phyloP scores from a whole-genome alignment of 2,113 vertebrate species.

The Vombatus ursinus region DNA sequence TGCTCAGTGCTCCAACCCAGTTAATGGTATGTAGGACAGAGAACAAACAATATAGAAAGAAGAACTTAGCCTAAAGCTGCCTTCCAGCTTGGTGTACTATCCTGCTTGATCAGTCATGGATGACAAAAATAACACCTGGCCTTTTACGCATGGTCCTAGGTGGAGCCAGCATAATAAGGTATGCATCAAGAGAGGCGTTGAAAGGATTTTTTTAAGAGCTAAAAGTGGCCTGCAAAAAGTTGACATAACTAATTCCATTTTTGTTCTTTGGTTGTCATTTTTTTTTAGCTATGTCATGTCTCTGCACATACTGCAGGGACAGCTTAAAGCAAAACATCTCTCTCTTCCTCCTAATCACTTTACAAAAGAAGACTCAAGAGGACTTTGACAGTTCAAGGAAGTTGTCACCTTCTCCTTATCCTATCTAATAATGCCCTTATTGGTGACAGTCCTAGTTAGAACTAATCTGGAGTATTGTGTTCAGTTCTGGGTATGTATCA shows the following conservation, averaged over 20 bases:
- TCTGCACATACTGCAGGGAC: neutral
- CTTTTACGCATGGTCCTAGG: neutral
- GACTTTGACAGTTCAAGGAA: neutral
- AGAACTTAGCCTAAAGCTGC: neutral
- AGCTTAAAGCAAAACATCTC: neutral
- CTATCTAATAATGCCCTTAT: neutral
- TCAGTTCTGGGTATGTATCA: neutral
- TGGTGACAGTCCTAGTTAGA: neutral
- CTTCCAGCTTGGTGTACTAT: neutral
- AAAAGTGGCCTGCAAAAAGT: neutral
- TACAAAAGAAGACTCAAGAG: neutral
- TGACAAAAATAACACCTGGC: neutral
- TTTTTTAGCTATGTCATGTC: neutral
- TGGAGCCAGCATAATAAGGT: neutral
- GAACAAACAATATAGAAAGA: neutral
- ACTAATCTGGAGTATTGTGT: neutral
- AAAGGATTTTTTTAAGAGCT: neutral
- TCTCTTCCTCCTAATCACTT: neutral
- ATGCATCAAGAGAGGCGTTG: neutral
- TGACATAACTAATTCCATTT: neutral
- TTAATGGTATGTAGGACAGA: neutral
- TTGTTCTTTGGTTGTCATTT: neutral
- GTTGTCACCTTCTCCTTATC: neutral
- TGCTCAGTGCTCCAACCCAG: neutral
- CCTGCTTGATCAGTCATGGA: neutral